Conservation (phyloP, 2,113 vertebrate species). For the Platysternon megacephalum region DNA sequence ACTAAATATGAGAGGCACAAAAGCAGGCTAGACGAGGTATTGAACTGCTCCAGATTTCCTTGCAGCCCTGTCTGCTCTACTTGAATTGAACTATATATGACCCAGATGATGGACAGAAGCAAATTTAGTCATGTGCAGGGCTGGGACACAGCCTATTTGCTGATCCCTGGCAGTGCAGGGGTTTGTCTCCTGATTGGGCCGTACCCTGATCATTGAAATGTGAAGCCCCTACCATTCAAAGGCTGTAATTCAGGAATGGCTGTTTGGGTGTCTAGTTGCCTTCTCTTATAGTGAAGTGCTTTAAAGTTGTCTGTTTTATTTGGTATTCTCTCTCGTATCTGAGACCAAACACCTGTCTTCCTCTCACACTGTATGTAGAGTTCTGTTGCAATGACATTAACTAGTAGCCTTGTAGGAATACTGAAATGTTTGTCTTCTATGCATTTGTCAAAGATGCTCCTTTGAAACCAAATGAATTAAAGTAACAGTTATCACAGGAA, state of each 20-base stretch:
- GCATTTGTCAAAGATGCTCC: background rate
- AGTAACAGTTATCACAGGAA: too few relatives aligned
- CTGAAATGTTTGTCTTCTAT: background rate
- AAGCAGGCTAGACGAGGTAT: constrained; percentile 78
- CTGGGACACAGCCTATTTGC: constrained; percentile 82
- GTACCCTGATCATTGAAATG: constrained; percentile 84
- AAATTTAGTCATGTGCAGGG: constrained; percentile 87
- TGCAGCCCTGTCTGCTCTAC: constrained; percentile 82
- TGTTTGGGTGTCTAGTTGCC: constrained; percentile 81
- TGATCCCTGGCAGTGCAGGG: constrained; percentile 72
- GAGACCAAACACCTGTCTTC: constrained; percentile 38
- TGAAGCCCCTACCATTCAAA: constrained; percentile 82
- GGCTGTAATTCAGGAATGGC: constrained; percentile 81
- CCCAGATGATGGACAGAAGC: constrained; percentile 91
- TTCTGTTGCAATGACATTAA: background rate
- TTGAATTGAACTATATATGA: constrained; percentile 95
- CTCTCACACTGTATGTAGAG: background rate
- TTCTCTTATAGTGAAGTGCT: constrained; percentile 46
- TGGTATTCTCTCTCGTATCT: constrained; percentile 23
- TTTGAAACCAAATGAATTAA: background rate
- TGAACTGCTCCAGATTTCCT: constrained; percentile 87
- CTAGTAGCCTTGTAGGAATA: background rate
- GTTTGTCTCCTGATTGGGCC: constrained; percentile 85
- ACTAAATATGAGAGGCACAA: constrained; percentile 49
- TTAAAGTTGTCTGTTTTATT: constrained; percentile 72